Percentiles rank a stretch among this genome's conserved stretches.
Evolutionary conservation across 2,797 vertebrate genomes (phyloP).

Genomic region (Psittacula echo): DNA sequence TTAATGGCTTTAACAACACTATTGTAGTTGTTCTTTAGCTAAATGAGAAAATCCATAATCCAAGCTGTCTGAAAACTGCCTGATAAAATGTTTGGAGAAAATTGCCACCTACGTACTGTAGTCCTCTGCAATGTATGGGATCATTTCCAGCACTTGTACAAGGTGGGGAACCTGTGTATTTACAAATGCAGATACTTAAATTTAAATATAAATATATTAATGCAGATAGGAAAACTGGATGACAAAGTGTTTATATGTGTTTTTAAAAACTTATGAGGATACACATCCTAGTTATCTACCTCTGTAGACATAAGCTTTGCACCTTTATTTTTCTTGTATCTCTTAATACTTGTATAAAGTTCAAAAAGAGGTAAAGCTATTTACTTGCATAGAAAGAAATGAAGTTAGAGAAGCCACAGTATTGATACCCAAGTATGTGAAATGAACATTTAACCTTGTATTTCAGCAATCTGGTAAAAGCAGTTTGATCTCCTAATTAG

Average conservation of each 20-base stretch:
- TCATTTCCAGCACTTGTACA: background rate
- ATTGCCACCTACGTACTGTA: conserved; percentile 5
- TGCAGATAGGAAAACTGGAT: background rate
- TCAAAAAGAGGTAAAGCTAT: background rate
- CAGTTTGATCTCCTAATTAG: background rate
- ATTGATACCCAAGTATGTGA: background rate
- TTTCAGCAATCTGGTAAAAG: background rate
- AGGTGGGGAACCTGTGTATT: background rate
- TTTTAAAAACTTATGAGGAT: background rate
- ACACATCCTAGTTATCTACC: background rate
- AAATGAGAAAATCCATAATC: background rate
- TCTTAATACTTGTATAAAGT: background rate
- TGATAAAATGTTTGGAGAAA: conserved; percentile 47
- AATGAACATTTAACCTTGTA: background rate
- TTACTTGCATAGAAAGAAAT: background rate
- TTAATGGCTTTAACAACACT: conserved; percentile 17
- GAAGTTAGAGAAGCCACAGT: background rate
- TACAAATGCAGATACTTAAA: background rate
- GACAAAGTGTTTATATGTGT: background rate
- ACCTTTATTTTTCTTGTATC: background rate
- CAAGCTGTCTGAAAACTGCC: conserved; percentile 15
- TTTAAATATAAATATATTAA: conserved; percentile 28
- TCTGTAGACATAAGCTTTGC: background rate
- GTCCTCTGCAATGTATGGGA: background rate
- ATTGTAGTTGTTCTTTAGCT: conserved; percentile 1